Base-by-base conservation (phyloP, 2,113 vertebrate genomes). In the Pterocles gutturalis region DNA sequence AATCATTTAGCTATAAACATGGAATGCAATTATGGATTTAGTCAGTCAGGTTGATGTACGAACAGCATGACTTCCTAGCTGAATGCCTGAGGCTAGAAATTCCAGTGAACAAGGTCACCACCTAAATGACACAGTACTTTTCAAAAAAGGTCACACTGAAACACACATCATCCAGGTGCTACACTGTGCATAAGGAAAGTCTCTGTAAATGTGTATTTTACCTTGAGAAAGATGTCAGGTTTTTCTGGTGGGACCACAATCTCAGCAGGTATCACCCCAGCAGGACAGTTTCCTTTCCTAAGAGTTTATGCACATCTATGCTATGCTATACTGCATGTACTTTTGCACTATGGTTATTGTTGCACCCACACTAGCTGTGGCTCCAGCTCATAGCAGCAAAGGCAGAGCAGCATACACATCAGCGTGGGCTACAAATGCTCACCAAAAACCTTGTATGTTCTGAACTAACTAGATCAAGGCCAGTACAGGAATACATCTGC, bases 331-430 rank as follows among this genome's bases (percentile, higher is more conserved):
- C 51, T 51, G 64, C 49, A 25, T 1, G 6, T 8, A 21, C 31
- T 22, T 14, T 4, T 81, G 46, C n/a, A 38, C 16, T 17, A 1
- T 0, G 0, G 29, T 46, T 69, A 49, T 11, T 24, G 45, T 3
- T 43, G 49, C 31, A 70, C 5, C 28, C 36, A 25, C 41, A 13
- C 17, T 22, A 33, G 13, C 33, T 67, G 67, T 13, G 8, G 45
- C 51, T 93, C 66, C 77, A 75, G 17, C 10, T 21, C 61, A 20
- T 11, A 81, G 43, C 46, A 58, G 38, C 36, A 54, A 89, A 78
- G n/a, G 43, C 73, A 71, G 34, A 69, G 55, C 64, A 54, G 51
- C 24, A 31, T 5, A 28, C 19, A 17, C 0, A 0, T 25, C 41
- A 24, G 13, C 4, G 22, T 14, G 25, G 17, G 36, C 29, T 67